These are phyloP conservation scores for Neostethus bicornis DNA, from an alignment of 2,797 vertebrate species.

Conservation along the genomic window DNA sequence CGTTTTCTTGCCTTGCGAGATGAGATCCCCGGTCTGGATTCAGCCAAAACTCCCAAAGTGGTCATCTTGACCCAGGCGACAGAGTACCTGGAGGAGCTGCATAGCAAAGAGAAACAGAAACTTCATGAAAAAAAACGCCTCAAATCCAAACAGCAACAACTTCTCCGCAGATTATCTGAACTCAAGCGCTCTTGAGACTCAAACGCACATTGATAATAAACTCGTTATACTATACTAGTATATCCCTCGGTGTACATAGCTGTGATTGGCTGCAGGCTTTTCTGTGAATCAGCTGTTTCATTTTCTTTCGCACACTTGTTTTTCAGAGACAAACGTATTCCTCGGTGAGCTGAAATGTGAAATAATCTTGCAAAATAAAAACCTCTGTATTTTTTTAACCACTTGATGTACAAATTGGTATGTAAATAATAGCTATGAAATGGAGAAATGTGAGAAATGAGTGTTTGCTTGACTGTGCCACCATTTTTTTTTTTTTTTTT, in stretches of 20 bases:
- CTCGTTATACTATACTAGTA: conserved; percentile 42
- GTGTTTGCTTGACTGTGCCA: conserved; percentile 54
- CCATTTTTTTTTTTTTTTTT: conserved; percentile 75
- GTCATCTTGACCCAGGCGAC: conserved; percentile 93
- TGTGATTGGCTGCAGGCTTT: conserved; percentile 42
- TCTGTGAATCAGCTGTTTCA: conserved; percentile 31
- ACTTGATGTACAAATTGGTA: conserved; percentile 64
- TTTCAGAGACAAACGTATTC: conserved; percentile 40
- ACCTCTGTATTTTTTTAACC: conserved; percentile 42
- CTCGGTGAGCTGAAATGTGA: conserved; percentile 41
- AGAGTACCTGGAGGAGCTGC: conserved; percentile 86
- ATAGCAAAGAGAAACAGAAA: conserved; percentile 83
- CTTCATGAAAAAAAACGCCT: conserved; percentile 88
- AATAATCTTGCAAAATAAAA: neutral
- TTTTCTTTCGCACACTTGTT: conserved; percentile 58
- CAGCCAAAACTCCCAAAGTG: conserved; percentile 92
- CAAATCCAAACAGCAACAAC: conserved; percentile 81
- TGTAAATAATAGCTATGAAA: conserved; percentile 74
- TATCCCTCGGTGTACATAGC: conserved; percentile 62
- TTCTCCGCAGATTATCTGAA: conserved; percentile 84
- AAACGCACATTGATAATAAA: conserved; percentile 12
- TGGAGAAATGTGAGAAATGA: conserved; percentile 46
- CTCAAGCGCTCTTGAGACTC: conserved; percentile 84
- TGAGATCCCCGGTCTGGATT: conserved; percentile 87
- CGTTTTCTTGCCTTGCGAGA: conserved; percentile 90